Evolutionary conservation across 2,113 vertebrate species (phyloP).

Genomic region (Candoia aspera): DNA sequence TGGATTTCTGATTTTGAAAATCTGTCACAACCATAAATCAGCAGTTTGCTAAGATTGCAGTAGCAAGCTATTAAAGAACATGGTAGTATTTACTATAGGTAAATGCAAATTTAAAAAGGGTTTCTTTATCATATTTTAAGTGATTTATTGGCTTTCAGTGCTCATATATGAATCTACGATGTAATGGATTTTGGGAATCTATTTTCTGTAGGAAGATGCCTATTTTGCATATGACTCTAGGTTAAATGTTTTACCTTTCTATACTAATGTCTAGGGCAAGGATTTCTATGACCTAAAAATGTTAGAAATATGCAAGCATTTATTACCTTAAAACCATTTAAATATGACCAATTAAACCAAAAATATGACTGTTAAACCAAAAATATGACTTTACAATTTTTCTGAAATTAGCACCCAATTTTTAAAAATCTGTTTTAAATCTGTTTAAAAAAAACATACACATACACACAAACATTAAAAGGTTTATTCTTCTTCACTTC

Average conservation of each 20-base stretch:
- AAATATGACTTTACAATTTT: no score
- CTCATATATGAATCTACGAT: slow-evolving; percentile 70
- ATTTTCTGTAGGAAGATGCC: slow-evolving; percentile 70
- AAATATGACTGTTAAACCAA: no score
- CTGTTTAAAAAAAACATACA: no score
- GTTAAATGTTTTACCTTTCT: slow-evolving; percentile 40
- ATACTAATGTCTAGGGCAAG: slow-evolving; percentile 38
- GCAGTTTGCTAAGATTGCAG: slow-evolving; percentile 77
- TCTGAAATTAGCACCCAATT: no score
- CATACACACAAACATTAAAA: no score
- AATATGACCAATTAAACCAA: no score
- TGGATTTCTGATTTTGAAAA: slow-evolving; percentile 80
- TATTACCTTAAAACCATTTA: no score
- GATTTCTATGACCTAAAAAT: no score
- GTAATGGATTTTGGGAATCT: slow-evolving; percentile 74
- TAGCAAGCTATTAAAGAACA: slow-evolving; percentile 78
- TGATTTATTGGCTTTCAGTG: slow-evolving; percentile 77
- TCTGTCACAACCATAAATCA: slow-evolving; percentile 81
- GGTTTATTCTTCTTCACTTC: no score
- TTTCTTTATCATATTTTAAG: slow-evolving; percentile 73
- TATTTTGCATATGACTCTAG: slow-evolving; percentile 74
- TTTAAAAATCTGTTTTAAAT: no score
- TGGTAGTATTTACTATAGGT: slow-evolving; percentile 77
- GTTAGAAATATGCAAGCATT: no score
- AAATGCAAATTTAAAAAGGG: slow-evolving; percentile 78